phyloP scores from a whole-genome alignment of 1,140 invertebrate genomes.

The Lasioglossum albipes region DNA sequence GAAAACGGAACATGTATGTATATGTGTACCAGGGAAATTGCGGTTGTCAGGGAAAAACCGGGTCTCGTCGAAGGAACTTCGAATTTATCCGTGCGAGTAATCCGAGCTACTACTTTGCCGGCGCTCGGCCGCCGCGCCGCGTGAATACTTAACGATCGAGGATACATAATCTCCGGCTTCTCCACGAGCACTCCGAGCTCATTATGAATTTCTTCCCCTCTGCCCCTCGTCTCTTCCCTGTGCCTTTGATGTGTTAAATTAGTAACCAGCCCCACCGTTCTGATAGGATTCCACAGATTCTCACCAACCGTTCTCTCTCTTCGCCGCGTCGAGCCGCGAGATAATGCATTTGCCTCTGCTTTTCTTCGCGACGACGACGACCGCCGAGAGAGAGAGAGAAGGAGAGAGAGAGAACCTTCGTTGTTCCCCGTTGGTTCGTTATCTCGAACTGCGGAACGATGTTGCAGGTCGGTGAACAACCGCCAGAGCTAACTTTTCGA shows the following conservation, averaged over 20 bases:
- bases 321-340: background rate
- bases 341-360: background rate
- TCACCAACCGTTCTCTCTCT: background rate
- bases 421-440: slow-evolving; percentile 2
- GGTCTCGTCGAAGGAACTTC: background rate
- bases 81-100: slow-evolving; percentile 46
- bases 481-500: background rate
- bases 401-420: background rate
- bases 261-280: slow-evolving; percentile 27
- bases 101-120: slow-evolving; percentile 24
- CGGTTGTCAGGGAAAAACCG: too few species aligned
- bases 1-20: too few species aligned
- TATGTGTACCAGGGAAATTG: too few species aligned
- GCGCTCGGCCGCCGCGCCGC: background rate
- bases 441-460: background rate
- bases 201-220: slow-evolving; percentile 41
- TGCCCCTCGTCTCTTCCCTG: background rate
- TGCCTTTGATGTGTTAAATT: slow-evolving; percentile 46
- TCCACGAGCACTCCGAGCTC: slow-evolving; percentile 22
- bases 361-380: background rate
- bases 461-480: background rate
- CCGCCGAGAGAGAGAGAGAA: background rate
- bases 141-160: slow-evolving; percentile 50
- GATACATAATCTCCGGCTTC: slow-evolving; percentile 38
- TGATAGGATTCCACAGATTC: slow-evolving; percentile 20